phyloP scores from a whole-genome alignment of 2,113 vertebrate species.

The Gobio gobio region DNA sequence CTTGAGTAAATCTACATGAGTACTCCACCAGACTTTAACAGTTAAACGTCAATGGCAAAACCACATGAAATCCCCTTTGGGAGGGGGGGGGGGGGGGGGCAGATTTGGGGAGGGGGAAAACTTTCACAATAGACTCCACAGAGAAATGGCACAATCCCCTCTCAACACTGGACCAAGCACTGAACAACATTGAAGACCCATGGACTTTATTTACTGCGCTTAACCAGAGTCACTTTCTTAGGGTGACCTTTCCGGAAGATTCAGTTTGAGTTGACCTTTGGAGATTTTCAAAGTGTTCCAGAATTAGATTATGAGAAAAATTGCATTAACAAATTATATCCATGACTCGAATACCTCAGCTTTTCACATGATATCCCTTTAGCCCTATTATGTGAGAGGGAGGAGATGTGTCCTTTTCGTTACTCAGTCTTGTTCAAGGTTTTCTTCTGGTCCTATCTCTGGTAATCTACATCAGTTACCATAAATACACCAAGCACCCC shows the following conservation, averaged over 20 bases:
- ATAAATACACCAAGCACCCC: slow-evolving; percentile 57
- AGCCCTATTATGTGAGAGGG: slow-evolving; percentile 69
- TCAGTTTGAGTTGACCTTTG: slow-evolving; percentile 78
- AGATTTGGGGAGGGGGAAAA: not conserved
- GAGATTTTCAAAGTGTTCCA: slow-evolving; percentile 73
- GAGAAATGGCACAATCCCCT: slow-evolving; percentile 10
- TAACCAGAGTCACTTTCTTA: slow-evolving; percentile 63
- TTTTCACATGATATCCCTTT: slow-evolving; percentile 80
- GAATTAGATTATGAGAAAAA: slow-evolving; percentile 81
- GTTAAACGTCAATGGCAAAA: slow-evolving; percentile 37
- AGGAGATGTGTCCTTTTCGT: slow-evolving; percentile 56
- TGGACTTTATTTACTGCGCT: slow-evolving; percentile 68
- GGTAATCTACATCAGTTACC: slow-evolving; percentile 50
- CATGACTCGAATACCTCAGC: slow-evolving; percentile 75
- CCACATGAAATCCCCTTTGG: slow-evolving; percentile 35
- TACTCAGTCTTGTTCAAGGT: slow-evolving; percentile 48
- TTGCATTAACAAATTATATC: slow-evolving; percentile 80
- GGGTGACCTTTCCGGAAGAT: slow-evolving; percentile 71
- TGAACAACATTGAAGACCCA: slow-evolving; percentile 54
- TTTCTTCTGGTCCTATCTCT: slow-evolving; percentile 56
- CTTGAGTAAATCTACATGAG: slow-evolving; percentile 5
- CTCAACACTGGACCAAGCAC: slow-evolving; percentile 27
- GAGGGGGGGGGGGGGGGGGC: not conserved
- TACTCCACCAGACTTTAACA: slow-evolving; percentile 34
- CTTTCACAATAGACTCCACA: slow-evolving; percentile 36